Evolutionary conservation across 2,797 vertebrate genomes (phyloP), one percentile per base, ranked within the genome.

Genomic region (Phoeniculus purpureus): DNA sequence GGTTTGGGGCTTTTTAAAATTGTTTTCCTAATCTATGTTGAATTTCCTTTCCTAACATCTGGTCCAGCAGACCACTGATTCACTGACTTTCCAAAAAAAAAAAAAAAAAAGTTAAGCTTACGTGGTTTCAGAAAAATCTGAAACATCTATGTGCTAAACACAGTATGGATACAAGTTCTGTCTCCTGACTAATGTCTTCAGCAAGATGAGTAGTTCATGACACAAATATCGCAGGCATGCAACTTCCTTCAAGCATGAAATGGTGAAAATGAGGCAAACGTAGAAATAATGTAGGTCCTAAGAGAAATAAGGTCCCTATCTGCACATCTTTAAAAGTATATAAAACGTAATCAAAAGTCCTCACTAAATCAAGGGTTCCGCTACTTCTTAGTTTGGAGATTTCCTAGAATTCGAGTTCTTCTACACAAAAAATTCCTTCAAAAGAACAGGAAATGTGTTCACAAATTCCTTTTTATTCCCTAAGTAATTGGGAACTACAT

Each of bases 11-110:
- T 3, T 15, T 43, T 58, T 25, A n/a, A 26, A 37, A 26, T 19
- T 0, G 0, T 54, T 61, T 43, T 79, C 32, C 19, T 60, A 66
- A 77, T 16, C 13, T 4, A n/a, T 4, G 3, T 27, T 40, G 23
- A 13, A 25, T 47, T 80, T 61, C 17, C 21, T 64, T 78, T 75
- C 47, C 70, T 81, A 19, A 31, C 62, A 50, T 23, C 31, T 52
- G 9, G 25, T 17, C 45, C 37, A 55, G 19, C 29, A 66, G 27
- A 51, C 13, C 16, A 58, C 9, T 10, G n/a, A 43, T 34, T 52
- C 26, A 50, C 3, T 18, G 10, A 19, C 17, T 55, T 76, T 32
- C 25, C 12, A 34, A 22, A 48, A 66, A 25, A 9, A 43, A 54
- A 23, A 12, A n/a, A 17, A 21, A 51, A 27, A 34, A 43, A 16